Percentiles rank a stretch among this genome's conserved stretches.
Evolutionary conservation across 1,140 invertebrate species (phyloP).

Genomic region (Procambarus virginalis): DNA sequence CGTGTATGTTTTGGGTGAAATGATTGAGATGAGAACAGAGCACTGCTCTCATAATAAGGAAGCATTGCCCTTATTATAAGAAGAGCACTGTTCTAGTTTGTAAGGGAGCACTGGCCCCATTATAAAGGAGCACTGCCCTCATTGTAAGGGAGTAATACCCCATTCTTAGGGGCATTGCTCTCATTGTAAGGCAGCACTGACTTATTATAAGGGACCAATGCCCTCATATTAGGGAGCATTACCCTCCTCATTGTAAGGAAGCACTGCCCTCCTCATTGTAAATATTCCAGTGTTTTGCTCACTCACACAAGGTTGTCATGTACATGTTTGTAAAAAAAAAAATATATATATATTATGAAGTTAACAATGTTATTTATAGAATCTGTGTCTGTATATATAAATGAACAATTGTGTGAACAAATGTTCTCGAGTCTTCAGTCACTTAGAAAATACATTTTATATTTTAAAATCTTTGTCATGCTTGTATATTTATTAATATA

Average conservation of each 20-base stretch:
- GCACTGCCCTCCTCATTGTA: slow-evolving; percentile 10
- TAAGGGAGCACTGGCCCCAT: no score
- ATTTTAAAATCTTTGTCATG: neutral
- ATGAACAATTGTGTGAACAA: slow-evolving; percentile 14
- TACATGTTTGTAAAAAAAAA: slow-evolving; percentile 63
- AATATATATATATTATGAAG: slow-evolving; percentile 64
- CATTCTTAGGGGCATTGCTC: no score
- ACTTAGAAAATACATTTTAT: slow-evolving; percentile 1
- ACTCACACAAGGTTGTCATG: slow-evolving; percentile 59
- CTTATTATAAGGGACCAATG: no score
- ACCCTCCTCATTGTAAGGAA: neutral
- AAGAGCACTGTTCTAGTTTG: no score
- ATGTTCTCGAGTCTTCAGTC: slow-evolving; percentile 25
- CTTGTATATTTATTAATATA: neutral
- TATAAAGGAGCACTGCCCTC: neutral
- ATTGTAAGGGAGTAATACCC: neutral
- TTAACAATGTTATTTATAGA: slow-evolving; percentile 62
- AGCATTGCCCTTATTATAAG: neutral
- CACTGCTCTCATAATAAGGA: neutral
- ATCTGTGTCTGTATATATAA: slow-evolving; percentile 62
- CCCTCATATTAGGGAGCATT: neutral
- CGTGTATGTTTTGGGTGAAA: neutral
- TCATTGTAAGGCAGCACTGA: no score
- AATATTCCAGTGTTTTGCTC: slow-evolving; percentile 43
- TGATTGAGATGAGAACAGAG: neutral